Evolutionary conservation across 2,113 vertebrate species (phyloP).

Genomic region (Chunga burmeisteri): DNA sequence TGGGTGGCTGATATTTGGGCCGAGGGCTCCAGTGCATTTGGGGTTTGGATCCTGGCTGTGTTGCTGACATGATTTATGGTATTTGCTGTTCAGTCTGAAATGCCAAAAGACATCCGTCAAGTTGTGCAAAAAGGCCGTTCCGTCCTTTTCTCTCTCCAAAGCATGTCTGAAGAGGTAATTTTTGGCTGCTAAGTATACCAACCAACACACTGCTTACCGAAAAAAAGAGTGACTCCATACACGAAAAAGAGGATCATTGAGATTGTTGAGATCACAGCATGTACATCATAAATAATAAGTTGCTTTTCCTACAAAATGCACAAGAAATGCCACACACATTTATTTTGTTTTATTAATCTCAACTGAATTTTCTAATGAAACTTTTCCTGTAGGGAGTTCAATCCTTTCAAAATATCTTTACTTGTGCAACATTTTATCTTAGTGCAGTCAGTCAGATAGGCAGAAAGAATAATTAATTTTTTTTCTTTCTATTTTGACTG

Average conservation of each 20-base stretch:
- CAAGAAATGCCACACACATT: neutral
- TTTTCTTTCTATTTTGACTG: neutral
- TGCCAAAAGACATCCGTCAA: neutral
- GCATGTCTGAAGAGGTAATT: neutral
- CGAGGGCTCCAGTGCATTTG: neutral
- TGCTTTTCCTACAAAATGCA: neutral
- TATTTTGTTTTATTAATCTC: neutral
- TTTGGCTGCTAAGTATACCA: neutral
- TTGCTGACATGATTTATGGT: slow-evolving; percentile 10
- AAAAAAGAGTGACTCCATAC: neutral
- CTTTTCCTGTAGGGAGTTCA: neutral
- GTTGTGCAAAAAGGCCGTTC: neutral
- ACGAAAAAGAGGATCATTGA: neutral
- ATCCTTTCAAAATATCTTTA: neutral
- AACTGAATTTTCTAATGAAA: neutral
- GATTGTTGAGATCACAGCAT: neutral
- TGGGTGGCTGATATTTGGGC: neutral
- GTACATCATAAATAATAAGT: neutral
- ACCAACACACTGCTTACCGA: neutral
- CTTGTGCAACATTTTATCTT: neutral
- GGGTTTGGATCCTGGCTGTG: neutral
- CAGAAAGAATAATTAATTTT: neutral
- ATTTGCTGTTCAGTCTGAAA: slow-evolving; percentile 2
- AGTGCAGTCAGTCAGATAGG: neutral
- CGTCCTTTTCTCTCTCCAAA: neutral